Conservation (phyloP, 2,888 invertebrate genomes). For the Balanococcus diminutus region DNA sequence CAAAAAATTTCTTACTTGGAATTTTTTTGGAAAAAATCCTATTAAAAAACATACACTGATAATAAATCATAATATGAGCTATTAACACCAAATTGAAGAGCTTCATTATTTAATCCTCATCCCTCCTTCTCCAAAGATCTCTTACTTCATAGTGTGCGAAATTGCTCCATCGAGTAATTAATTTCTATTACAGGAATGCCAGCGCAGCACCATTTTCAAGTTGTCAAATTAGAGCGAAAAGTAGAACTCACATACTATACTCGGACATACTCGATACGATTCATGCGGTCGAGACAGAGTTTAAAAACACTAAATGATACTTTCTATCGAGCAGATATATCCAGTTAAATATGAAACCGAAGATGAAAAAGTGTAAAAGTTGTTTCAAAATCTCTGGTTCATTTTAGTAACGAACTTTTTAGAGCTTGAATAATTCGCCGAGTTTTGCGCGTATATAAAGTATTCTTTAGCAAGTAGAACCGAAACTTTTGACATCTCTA, state of each 20-base stretch:
- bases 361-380: slow-evolving; percentile 11
- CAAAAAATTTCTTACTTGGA: too few species aligned
- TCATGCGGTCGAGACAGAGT: not conserved
- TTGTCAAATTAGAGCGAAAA: not conserved
- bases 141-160: not conserved
- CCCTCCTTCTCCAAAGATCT: not conserved
- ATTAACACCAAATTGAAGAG: not conserved
- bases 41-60: too few species aligned
- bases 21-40: too few species aligned
- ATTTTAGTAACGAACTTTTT: slow-evolving; percentile 22
- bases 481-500: slow-evolving; percentile 33
- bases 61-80: too few species aligned
- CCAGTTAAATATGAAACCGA: not conserved
- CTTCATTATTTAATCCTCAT: not conserved
- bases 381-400: slow-evolving; percentile 26
- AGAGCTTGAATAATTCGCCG: slow-evolving; percentile 28
- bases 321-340: not conserved
- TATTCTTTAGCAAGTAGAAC: not conserved
- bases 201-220: not conserved
- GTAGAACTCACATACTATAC: not conserved
- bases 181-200: not conserved
- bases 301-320: not conserved
- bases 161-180: slow-evolving; percentile 9
- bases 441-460: not conserved
- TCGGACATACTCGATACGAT: not conserved